These are phyloP conservation scores for Entomobrya proxima DNA, from an alignment of 2,888 invertebrate genomes.

Conservation along the genomic window DNA sequence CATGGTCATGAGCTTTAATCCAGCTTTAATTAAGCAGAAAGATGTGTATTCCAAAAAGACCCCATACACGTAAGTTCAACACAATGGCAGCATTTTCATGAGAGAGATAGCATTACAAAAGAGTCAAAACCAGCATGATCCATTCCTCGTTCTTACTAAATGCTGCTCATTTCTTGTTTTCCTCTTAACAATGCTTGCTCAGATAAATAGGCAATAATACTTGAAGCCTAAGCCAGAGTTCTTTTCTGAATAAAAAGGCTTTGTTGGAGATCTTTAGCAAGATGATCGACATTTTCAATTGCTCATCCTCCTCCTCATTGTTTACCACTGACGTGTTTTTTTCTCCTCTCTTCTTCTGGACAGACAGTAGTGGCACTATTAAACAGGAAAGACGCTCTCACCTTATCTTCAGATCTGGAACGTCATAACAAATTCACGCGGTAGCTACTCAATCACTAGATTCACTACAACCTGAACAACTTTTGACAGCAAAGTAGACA, in stretches of 20 bases:
- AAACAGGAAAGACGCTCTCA: slow-evolving; percentile 34
- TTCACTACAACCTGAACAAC: background rate
- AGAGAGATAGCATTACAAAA: background rate
- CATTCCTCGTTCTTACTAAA: background rate
- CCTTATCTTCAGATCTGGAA: slow-evolving; percentile 34
- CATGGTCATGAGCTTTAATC: background rate
- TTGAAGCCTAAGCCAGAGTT: background rate
- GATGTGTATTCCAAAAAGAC: background rate
- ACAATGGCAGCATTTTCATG: background rate
- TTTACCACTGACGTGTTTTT: slow-evolving; percentile 32
- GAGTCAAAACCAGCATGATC: background rate
- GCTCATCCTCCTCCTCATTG: slow-evolving; percentile 40
- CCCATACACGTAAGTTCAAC: background rate
- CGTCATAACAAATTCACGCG: slow-evolving; percentile 64
- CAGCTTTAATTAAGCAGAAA: background rate
- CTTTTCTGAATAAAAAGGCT: slow-evolving; percentile 14
- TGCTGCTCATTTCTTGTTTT: background rate
- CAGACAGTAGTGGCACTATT: slow-evolving; percentile 33
- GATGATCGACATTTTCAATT: slow-evolving; percentile 62
- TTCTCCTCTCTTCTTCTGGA: background rate
- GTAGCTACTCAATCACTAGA: slow-evolving; percentile 34
- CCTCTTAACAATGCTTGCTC: background rate
- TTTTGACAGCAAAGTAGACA: slow-evolving; percentile 21
- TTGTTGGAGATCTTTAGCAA: slow-evolving; percentile 58
- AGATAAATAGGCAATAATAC: background rate